These are phyloP conservation scores for Temnothorax longispinosus DNA, from an alignment of 1,140 invertebrate genomes.

Conservation along the genomic window DNA sequence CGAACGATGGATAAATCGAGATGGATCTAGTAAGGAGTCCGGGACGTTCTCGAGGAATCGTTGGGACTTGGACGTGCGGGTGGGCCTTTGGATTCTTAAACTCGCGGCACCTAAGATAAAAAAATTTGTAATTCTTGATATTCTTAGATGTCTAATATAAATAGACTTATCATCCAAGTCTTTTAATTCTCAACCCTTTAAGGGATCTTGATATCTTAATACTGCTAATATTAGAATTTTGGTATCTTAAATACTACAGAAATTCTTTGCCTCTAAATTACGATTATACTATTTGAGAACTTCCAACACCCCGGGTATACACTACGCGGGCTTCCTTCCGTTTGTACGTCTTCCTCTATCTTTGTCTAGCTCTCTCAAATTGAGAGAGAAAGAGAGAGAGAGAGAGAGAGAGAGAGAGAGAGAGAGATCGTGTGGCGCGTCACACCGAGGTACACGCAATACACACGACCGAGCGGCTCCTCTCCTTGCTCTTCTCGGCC, in stretches of 20 bases:
- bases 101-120: background rate
- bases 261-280: background rate
- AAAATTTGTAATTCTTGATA: background rate
- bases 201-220: background rate
- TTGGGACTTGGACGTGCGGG: background rate
- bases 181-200: background rate
- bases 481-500: conserved; percentile 50
- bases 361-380: background rate
- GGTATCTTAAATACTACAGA: background rate
- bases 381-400: no score
- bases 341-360: background rate
- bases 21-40: background rate
- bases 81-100: background rate
- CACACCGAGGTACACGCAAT: background rate
- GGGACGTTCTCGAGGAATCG: background rate
- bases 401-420: conserved; percentile 13
- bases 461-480: background rate
- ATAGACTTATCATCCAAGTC: background rate
- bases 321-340: background rate
- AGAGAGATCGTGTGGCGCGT: conserved; percentile 5
- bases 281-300: background rate
- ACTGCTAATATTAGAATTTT: background rate
- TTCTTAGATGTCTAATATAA: background rate
- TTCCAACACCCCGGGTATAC: background rate
- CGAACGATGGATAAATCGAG: background rate